Conservation (phyloP, 2,797 vertebrate species). For the Oreochromis grahami region DNA sequence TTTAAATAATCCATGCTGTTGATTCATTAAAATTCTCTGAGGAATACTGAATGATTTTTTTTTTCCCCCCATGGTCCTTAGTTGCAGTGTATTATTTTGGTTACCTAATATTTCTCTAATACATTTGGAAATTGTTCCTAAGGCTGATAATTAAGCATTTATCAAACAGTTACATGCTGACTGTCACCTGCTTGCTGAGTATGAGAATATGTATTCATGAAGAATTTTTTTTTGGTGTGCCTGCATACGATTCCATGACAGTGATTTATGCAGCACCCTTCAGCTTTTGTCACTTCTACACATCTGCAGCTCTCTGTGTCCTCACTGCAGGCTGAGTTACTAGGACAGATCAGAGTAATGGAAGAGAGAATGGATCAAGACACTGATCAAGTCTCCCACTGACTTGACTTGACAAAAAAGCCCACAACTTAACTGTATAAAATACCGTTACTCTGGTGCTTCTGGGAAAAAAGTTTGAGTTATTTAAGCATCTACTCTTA, state of each 20-base stretch:
- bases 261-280: slow-evolving; percentile 23
- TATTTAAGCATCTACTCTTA: slow-evolving; percentile 1
- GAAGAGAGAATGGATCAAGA: slow-evolving; percentile 44
- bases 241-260: background rate
- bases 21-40: background rate
- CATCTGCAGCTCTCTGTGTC: slow-evolving; percentile 3
- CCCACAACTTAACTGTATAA: slow-evolving; percentile 19
- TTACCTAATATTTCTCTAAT: background rate
- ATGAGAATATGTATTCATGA: background rate
- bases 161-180: background rate
- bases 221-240: background rate
- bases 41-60: background rate
- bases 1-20: background rate
- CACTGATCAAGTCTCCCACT: slow-evolving; percentile 33
- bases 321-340: slow-evolving; percentile 1
- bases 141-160: background rate
- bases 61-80: rapidly evolving
- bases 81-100: background rate
- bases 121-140: background rate
- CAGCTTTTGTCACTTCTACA: slow-evolving; percentile 11
- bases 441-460: background rate
- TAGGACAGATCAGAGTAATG: slow-evolving; percentile 54
- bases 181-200: background rate
- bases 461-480: background rate
- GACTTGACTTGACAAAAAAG: slow-evolving; percentile 34